A percentile compares a stretch with the other conserved stretches of the same genome.
phyloP scores from a whole-genome alignment of 2,113 vertebrate species.

The Ancistrus triradiatus region DNA sequence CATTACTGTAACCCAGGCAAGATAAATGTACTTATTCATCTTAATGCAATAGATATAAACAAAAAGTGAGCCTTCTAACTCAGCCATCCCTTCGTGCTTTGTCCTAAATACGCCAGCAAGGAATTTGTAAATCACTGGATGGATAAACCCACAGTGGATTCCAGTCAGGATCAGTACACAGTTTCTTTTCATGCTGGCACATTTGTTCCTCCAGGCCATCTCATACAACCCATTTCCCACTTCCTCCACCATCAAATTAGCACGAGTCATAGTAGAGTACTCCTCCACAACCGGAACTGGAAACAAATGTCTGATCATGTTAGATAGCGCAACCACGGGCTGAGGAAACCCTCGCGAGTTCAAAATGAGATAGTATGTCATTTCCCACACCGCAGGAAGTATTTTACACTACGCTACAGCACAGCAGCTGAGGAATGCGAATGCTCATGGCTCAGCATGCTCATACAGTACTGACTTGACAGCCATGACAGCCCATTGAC shows the following conservation, averaged over 20 bases:
- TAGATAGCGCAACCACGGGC: conserved; percentile 31
- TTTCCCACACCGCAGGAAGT: conserved; percentile 47
- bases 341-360: conserved; percentile 24
- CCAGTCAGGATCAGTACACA: conserved; percentile 57
- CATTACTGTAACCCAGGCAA: too few relatives aligned
- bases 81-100: conserved; percentile 39
- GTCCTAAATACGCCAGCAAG: conserved; percentile 59
- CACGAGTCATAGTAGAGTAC: conserved; percentile 46
- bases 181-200: conserved; percentile 58
- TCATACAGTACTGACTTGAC: conserved; percentile 50
- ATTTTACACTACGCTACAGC: conserved; percentile 26
- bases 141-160: conserved; percentile 50
- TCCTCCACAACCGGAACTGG: conserved; percentile 17
- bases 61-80: neutral
- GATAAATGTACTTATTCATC: too few relatives aligned
- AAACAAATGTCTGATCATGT: conserved; percentile 33
- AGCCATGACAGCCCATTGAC: conserved; percentile 54
- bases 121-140: conserved; percentile 55
- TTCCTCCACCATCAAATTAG: conserved; percentile 45
- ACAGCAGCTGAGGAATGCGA: conserved; percentile 45
- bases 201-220: conserved; percentile 55
- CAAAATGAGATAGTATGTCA: conserved; percentile 46
- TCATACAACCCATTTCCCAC: conserved; percentile 28
- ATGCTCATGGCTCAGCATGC: conserved; percentile 40
- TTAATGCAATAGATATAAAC: neutral